Conservation (phyloP, 2,888 invertebrate species). For the Ferdinandea cuprea region DNA sequence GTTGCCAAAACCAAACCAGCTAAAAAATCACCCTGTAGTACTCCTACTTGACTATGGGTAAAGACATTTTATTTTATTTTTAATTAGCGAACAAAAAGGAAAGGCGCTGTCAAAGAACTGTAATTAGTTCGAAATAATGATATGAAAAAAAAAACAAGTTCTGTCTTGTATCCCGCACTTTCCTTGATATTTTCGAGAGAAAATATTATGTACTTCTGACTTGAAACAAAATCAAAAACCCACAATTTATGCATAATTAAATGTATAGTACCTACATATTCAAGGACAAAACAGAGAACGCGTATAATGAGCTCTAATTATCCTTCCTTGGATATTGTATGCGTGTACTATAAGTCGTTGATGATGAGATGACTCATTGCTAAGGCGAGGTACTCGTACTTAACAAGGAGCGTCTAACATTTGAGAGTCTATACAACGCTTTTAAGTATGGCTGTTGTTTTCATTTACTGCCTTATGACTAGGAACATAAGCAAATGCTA, state of each 20-base stretch:
- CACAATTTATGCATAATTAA: background rate
- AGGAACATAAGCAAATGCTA: background rate
- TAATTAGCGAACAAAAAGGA: constrained; percentile 11
- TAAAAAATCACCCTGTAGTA: background rate
- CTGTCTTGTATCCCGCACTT: constrained; percentile 7
- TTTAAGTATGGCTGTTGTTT: background rate
- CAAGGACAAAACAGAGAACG: constrained; percentile 2
- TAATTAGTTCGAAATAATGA: constrained; percentile 43
- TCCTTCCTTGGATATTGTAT: background rate
- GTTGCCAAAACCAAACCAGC: no score
- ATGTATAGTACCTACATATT: constrained; percentile 12
- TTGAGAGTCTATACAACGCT: background rate
- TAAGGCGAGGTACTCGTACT: constrained; percentile 20
- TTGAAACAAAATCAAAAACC: constrained; percentile 9
- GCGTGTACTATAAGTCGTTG: constrained; percentile 4
- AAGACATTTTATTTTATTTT: no score
- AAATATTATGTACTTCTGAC: no score
- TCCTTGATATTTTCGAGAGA: background rate
- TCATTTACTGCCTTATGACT: background rate
- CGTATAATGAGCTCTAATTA: constrained; percentile 7
- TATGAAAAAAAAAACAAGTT: constrained; percentile 19
- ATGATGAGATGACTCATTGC: constrained; percentile 22
- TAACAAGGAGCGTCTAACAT: constrained; percentile 1
- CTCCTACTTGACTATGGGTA: no score
- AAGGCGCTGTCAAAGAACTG: constrained; percentile 9